Evolutionary conservation across 2,888 invertebrate genomes (phyloP), one percentile per base, ranked within the genome.

Genomic region (Dryobota labecula): DNA sequence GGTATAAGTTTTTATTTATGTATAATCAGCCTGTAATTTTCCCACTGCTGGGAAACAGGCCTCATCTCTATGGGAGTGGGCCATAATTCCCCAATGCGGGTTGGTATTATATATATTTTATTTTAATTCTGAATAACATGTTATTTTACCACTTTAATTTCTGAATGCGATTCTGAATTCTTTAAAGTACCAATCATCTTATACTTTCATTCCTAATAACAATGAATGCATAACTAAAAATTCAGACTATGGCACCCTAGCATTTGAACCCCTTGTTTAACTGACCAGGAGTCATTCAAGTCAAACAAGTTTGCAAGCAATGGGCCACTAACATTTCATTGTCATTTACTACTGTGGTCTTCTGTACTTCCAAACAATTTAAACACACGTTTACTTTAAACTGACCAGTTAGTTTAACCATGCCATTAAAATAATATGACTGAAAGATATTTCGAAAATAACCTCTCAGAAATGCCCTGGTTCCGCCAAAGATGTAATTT

Each of bases 321-420:
- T 57, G 47, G 63, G 30, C 45, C 58, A 73, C 63, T 78, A 65
- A 69, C 78, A 68, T 78, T 65, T 68, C 51, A 62, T 63, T 57
- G 60, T 36, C 62, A 49, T 54, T 76, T 63, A 64, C 63, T 24
- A 38, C 47, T 66, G 62, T 62, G 0, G 56, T 43, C 33, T 30
- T 36, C 36, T 57, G 51, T 51, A 63, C 60, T 62, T 78, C 15
- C 24, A 38, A 57, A 69, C 56, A 24, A 49, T 65, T 68, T 30
- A 13, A 47, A 43, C 57, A 57, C 61, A 78, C 61, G 43, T 38
- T 68, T 47, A 64, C 56, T 68, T 49, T 38, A 11, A 78, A 53
- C 51, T 41, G 38, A n/a, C 49, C 60, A 51, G n/a, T 65, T 64
- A 20, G 27, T 65, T 67, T 56, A 67, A 70, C 24, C 24, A 20